Evolutionary conservation across 1,140 invertebrate genomes (phyloP).

Genomic region (Aphelenchoides fujianensis): DNA sequence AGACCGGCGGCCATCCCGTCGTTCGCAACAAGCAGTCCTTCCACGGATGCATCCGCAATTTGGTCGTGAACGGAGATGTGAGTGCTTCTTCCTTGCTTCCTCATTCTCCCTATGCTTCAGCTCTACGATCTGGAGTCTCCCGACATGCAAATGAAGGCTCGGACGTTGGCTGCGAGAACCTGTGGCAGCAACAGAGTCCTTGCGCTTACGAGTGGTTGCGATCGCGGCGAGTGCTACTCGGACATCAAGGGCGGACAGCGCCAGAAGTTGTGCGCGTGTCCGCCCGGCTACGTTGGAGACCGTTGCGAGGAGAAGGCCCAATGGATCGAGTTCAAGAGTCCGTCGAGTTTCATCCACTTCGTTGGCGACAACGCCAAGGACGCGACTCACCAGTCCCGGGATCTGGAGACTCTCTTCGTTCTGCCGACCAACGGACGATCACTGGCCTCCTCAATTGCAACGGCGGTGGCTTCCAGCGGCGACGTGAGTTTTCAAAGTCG

Average conservation of each 20-base stretch:
- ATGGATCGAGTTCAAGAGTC: constrained; percentile 54
- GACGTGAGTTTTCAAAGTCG: too few relatives aligned
- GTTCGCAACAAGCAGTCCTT: constrained; percentile 31
- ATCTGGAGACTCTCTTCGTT: constrained; percentile 17
- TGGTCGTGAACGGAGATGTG: constrained; percentile 53
- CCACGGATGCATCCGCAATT: constrained; percentile 57
- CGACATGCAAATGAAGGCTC: too few relatives aligned
- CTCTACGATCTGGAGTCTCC: constrained; percentile 52
- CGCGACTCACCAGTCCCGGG: not conserved
- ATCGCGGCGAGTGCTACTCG: constrained; percentile 57
- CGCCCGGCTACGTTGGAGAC: constrained; percentile 53
- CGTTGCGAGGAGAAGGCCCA: constrained; percentile 45
- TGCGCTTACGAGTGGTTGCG: constrained; percentile 40
- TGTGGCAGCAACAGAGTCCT: too few relatives aligned
- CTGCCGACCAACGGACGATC: not conserved
- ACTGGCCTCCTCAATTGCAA: not conserved
- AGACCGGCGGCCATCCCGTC: constrained; percentile 24
- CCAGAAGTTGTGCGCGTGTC: constrained; percentile 42
- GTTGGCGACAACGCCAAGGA: not conserved
- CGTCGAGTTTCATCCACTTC: constrained; percentile 45
- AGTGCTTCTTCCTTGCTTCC: constrained; percentile 24
- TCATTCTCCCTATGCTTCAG: constrained; percentile 33
- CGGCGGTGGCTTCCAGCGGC: not conserved
- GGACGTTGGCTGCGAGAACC: too few relatives aligned
- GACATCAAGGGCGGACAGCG: constrained; percentile 33